Percentiles rank a stretch among this genome's conserved stretches.
Conservation (phyloP, 2,888 invertebrate genomes). For the Aphodius granarius region DNA sequence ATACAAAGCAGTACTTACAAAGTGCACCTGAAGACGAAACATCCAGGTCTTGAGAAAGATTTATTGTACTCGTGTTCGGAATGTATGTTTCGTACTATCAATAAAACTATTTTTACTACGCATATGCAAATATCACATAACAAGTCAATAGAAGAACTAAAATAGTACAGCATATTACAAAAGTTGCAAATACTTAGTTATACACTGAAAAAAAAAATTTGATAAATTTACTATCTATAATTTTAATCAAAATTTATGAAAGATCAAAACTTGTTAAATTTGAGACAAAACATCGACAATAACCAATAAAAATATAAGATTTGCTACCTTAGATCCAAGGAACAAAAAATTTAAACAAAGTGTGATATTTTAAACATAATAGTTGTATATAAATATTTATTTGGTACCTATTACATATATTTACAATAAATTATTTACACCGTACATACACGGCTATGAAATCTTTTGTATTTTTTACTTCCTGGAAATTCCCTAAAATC, state of each 20-base stretch:
- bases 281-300: neutral
- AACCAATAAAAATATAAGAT: neutral
- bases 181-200: neutral
- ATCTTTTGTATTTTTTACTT: conserved; percentile 65
- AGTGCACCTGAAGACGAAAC: conserved; percentile 76
- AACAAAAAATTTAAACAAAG: neutral
- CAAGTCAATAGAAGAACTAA: conserved; percentile 27
- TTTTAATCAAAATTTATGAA: too few relatives aligned
- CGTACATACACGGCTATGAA: conserved; percentile 65
- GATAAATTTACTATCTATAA: too few relatives aligned
- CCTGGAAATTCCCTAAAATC: conserved; percentile 59
- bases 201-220: too few relatives aligned
- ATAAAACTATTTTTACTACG: conserved; percentile 61
- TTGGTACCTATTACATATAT: neutral
- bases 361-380: neutral
- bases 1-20: conserved; percentile 81
- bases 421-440: conserved; percentile 13
- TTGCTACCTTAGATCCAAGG: neutral
- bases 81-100: conserved; percentile 67
- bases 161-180: neutral
- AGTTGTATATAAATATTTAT: neutral
- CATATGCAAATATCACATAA: conserved; percentile 59
- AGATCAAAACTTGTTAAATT: neutral
- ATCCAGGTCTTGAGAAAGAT: conserved; percentile 67
- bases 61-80: conserved; percentile 64